A percentile compares a stretch with the other conserved stretches of the same genome.
phyloP scores from a whole-genome alignment of 2,797 vertebrate species.

The Acrocephalus scirpaceus region DNA sequence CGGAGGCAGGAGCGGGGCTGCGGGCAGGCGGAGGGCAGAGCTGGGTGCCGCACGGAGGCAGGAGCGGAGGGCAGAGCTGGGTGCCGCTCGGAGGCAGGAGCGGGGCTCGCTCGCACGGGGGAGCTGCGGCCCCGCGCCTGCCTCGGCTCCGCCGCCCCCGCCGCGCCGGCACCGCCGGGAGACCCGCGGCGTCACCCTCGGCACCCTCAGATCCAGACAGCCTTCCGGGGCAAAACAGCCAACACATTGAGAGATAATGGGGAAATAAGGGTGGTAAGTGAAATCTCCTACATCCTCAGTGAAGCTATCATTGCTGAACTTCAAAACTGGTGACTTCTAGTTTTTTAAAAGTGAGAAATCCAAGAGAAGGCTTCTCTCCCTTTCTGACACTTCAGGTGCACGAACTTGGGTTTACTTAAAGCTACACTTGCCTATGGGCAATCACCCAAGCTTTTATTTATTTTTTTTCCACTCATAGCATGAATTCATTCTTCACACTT shows the following conservation, averaged over 20 bases:
- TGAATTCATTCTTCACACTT: not conserved
- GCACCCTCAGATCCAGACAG: not conserved
- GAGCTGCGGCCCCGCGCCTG: not conserved
- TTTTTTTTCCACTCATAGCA: not conserved
- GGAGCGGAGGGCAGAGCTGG: not conserved
- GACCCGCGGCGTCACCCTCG: accelerated
- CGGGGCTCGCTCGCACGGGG: slow-evolving; percentile 51
- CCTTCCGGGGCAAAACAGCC: too few relatives aligned
- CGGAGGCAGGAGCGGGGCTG: not conserved
- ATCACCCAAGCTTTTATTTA: not conserved
- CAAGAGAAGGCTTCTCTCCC: not conserved
- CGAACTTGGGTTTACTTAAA: not conserved
- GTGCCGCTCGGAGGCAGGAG: accelerated
- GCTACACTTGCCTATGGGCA: not conserved
- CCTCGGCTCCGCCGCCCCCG: not conserved
- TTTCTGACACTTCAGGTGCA: not conserved
- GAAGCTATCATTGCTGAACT: not conserved
- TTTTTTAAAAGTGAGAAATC: not conserved
- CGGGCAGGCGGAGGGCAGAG: accelerated
- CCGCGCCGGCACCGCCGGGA: not conserved
- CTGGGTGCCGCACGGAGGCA: accelerated
- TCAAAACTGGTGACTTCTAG: not conserved
- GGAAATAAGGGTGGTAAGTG: accelerated
- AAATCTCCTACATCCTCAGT: not conserved
- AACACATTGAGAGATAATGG: not conserved